Conservation (phyloP, 2,888 invertebrate species). For the Sisyra terminalis region DNA sequence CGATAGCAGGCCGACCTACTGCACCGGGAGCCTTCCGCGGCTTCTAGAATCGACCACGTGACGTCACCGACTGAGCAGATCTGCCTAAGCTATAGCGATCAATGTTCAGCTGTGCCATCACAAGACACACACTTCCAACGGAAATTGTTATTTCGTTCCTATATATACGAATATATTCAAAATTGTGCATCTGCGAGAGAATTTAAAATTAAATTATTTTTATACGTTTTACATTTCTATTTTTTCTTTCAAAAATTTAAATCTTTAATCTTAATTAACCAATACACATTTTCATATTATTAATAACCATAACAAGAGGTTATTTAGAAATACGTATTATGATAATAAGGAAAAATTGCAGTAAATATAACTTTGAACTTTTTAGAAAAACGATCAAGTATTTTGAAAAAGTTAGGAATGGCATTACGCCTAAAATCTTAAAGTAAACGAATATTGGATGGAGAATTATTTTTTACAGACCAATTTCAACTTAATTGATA, state of each 20-base stretch:
- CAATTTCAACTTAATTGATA: too few species aligned
- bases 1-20: slow-evolving; percentile 18
- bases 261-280: background rate
- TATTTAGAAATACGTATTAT: too few species aligned
- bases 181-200: background rate
- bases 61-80: slow-evolving; percentile 48
- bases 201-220: background rate
- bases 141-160: background rate
- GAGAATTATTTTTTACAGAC: too few species aligned
- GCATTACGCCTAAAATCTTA: too few species aligned
- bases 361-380: too few species aligned
- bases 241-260: background rate
- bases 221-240: background rate
- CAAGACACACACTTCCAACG: slow-evolving; percentile 39
- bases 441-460: too few species aligned
- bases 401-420: too few species aligned
- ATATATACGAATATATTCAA: slow-evolving; percentile 1
- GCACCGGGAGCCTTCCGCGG: slow-evolving; percentile 37
- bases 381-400: too few species aligned
- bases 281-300: background rate
- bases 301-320: too few species aligned
- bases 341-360: too few species aligned
- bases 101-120: slow-evolving; percentile 45
- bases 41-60: slow-evolving; percentile 43
- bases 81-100: slow-evolving; percentile 39